Base-by-base conservation (phyloP, 2,113 vertebrate species). In the Python bivittatus region DNA sequence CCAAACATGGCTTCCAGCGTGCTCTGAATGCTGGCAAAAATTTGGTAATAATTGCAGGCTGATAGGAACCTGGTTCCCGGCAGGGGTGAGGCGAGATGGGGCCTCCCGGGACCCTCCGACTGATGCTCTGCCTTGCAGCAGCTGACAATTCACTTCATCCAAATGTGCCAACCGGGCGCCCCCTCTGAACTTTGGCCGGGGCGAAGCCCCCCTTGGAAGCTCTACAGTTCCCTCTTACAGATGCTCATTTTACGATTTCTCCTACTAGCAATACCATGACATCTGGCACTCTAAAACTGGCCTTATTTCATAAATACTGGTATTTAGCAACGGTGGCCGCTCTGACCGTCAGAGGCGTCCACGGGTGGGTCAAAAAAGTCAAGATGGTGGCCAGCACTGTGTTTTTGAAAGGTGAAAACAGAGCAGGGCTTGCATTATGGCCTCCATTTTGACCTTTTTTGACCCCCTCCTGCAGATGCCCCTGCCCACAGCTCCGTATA, bases 231-330 rank as follows among this genome's bases (percentile, higher is more conserved):
- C 72, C 72, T 42, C 1, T 20, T 79, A 17, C 72, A 79, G 72
- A 79, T 79, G 72, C 72, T 79, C 13, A 7, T 22, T 79, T 79
- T 79, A 79, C n/a, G 33, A 79, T 9, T 22, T 22, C 72, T 42
- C 72, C 72, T 22, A 1, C 8, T 38, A 79, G 42, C 33, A 20
- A 42, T 42, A 17, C 72, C 72, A 79, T 33, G 72, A 42, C 72
- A 79, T 22, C 72, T 79, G 72, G 33, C 72, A 1, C 17, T 22
- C 2, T 22, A 7, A 79, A 42, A 79, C 7, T 33, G 33, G 3
- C 33, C 33, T 20, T 1, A 1, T 17, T 79, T 20, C 33, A 17
- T 33, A 38, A 42, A 42, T 1, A 0, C 17, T 8, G 2, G 0
- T 1, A 38, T 38, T 42, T 20, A 22, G 7, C 48, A 48, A 48